Percentiles rank a stretch among this genome's conserved stretches.
Evolutionary conservation across 2,888 invertebrate species (phyloP).

Genomic region (Pyrrhia umbra): DNA sequence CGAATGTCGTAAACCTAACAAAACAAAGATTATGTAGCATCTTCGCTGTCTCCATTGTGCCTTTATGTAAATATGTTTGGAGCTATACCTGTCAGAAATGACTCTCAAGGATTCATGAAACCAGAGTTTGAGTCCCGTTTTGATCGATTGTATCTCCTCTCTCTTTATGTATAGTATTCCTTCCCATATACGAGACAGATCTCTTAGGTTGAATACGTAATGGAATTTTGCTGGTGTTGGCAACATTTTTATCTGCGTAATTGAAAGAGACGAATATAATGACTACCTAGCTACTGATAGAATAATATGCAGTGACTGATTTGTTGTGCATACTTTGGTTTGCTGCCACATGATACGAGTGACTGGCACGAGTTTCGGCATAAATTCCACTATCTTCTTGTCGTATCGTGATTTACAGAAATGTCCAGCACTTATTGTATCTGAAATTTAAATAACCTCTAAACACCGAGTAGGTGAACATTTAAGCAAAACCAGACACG

Average conservation of each 20-base stretch:
- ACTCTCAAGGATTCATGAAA: constrained; percentile 96
- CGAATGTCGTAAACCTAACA: constrained; percentile 82
- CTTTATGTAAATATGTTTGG: too few species aligned
- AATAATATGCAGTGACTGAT: background rate
- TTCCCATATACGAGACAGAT: constrained; percentile 97
- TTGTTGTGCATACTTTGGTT: constrained; percentile 92
- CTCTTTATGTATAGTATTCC: constrained; percentile 94
- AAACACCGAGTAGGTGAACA: too few species aligned
- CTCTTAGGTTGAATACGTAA: constrained; percentile 97
- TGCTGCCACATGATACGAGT: constrained; percentile 96
- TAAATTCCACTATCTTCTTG: constrained; percentile 92
- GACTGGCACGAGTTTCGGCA: constrained; percentile 93
- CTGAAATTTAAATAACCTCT: constrained; percentile 83
- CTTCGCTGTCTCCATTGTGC: too few species aligned
- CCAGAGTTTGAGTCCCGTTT: constrained; percentile 94
- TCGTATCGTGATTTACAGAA: constrained; percentile 94
- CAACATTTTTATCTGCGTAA: constrained; percentile 93
- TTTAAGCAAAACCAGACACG: too few species aligned
- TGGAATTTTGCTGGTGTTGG: constrained; percentile 98
- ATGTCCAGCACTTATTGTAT: constrained; percentile 95
- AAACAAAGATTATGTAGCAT: too few species aligned
- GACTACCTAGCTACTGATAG: background rate
- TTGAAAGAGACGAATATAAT: background rate
- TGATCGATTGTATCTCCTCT: constrained; percentile 91
- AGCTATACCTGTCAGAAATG: constrained; percentile 93